Percentiles rank a stretch among this genome's conserved stretches.
phyloP scores from a whole-genome alignment of 2,113 vertebrate species.

The Lucifuga dentata region DNA sequence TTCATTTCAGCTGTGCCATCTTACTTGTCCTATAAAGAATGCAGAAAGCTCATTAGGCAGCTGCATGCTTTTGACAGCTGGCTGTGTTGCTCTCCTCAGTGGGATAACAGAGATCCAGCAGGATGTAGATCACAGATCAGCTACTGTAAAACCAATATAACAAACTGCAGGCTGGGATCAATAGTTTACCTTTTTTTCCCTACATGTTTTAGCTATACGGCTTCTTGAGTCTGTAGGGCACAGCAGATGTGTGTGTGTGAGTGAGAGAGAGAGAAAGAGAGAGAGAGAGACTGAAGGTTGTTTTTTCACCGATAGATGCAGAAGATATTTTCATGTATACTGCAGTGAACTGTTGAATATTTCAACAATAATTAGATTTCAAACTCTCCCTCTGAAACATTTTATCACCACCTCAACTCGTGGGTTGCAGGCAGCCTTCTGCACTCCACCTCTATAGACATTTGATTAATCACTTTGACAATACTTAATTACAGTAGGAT shows the following conservation, averaged over 20 bases:
- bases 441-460: constrained; percentile 49
- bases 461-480: constrained; percentile 76
- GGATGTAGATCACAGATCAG: constrained; percentile 24
- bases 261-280: background rate
- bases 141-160: background rate
- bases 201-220: background rate
- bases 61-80: constrained; percentile 15
- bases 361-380: constrained; percentile 8
- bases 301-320: no score
- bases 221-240: background rate
- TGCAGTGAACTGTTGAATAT: no score
- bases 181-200: background rate
- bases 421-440: constrained; percentile 38
- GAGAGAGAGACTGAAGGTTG: no score
- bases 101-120: constrained; percentile 5
- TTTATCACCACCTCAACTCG: constrained; percentile 37
- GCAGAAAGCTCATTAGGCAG: constrained; percentile 14
- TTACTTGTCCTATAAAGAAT: background rate
- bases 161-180: constrained; percentile 1
- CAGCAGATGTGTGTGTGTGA: constrained; percentile 4
- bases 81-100: background rate
- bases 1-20: background rate
- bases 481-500: constrained; percentile 72
- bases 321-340: no score
- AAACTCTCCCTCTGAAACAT: constrained; percentile 22